Conservation (phyloP, 2,797 vertebrate genomes). For the Novumbra hubbsi region DNA sequence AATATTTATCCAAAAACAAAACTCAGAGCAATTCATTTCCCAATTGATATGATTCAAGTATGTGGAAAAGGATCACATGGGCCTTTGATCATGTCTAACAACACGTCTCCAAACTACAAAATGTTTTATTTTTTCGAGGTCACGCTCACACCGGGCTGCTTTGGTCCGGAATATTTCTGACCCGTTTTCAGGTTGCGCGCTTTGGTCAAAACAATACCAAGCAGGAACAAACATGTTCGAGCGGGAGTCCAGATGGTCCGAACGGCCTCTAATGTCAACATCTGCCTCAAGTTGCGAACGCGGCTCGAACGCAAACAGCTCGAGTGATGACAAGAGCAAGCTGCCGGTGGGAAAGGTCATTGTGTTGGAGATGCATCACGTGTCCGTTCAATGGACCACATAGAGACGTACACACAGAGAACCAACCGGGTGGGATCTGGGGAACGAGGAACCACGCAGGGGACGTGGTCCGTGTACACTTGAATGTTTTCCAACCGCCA, state of each 20-base stretch:
- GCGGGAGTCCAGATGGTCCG: neutral
- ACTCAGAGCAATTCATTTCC: neutral
- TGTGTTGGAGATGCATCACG: neutral
- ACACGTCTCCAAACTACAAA: neutral
- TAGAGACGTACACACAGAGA: neutral
- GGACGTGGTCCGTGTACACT: neutral
- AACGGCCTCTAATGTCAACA: slow-evolving; percentile 12
- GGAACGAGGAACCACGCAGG: no score
- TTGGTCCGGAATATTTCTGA: neutral
- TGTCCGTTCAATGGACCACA: neutral
- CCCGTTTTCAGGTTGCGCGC: neutral
- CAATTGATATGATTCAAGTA: neutral
- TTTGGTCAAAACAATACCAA: neutral
- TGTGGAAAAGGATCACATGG: no score
- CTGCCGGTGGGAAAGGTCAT: neutral
- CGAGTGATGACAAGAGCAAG: slow-evolving; percentile 1
- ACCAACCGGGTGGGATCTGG: neutral
- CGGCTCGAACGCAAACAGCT: neutral
- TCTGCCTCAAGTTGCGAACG: neutral
- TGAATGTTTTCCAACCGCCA: neutral
- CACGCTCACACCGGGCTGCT: neutral
- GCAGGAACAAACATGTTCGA: neutral
- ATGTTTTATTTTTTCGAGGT: neutral
- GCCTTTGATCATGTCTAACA: neutral
- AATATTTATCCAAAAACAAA: neutral